Percentiles rank a stretch among this genome's conserved stretches.
phyloP scores from a whole-genome alignment of 2,888 invertebrate species.

The Drosophila colorata region DNA sequence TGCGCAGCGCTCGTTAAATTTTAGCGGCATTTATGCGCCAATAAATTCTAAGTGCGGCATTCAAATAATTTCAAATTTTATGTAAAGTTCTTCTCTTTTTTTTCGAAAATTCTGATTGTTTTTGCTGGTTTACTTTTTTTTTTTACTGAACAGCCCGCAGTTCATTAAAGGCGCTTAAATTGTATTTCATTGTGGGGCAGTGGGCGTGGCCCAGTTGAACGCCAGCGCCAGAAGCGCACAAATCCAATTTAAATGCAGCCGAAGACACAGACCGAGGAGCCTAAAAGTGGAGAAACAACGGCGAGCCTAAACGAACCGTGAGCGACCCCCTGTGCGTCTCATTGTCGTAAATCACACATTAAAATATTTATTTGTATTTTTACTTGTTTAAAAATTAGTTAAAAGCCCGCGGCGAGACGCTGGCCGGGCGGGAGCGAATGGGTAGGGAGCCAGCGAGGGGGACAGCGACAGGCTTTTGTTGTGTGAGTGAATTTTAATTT shows the following conservation, averaged over 20 bases:
- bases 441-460: neutral
- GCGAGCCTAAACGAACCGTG: slow-evolving; percentile 6
- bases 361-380: slow-evolving; percentile 81
- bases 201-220: slow-evolving; percentile 26
- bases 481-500: slow-evolving; percentile 83
- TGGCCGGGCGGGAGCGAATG: neutral
- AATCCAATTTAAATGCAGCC: slow-evolving; percentile 77
- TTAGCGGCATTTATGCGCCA: slow-evolving; percentile 53
- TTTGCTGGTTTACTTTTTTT: neutral
- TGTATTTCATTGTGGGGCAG: slow-evolving; percentile 70
- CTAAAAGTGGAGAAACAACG: slow-evolving; percentile 3
- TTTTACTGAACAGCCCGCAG: slow-evolving; percentile 46
- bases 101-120: neutral
- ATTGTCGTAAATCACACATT: slow-evolving; percentile 82
- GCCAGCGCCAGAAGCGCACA: slow-evolving; percentile 74
- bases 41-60: slow-evolving; percentile 39
- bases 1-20: slow-evolving; percentile 55
- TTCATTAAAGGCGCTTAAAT: slow-evolving; percentile 79
- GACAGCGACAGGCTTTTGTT: slow-evolving; percentile 53
- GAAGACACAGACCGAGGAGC: slow-evolving; percentile 36
- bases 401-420: slow-evolving; percentile 64
- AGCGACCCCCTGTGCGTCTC: slow-evolving; percentile 73
- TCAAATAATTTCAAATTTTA: slow-evolving; percentile 51
- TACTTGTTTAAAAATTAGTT: slow-evolving; percentile 81
- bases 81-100: neutral